Evolutionary conservation across 2,113 vertebrate genomes (phyloP), one percentile per base, ranked within the genome.

Genomic region (Embiotoca jacksoni): DNA sequence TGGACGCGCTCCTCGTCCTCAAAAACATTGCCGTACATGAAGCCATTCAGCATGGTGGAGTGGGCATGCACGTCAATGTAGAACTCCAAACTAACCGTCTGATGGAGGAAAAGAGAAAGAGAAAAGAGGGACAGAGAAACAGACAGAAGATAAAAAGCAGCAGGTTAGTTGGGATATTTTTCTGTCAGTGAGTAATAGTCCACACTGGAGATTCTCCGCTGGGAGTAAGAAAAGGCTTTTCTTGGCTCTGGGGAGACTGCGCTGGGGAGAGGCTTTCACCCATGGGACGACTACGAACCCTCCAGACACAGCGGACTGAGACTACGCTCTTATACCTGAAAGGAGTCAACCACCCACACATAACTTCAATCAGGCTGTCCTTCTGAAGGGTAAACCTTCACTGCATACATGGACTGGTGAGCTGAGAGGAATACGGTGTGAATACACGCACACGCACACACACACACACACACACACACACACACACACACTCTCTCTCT

Each of bases 1-100:
- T 98, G 97, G 92, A 97, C 98, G 6, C 96, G 95, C 82, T 97
- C 97, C 83, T 99, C 97, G 0, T 99, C 96, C 90, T 99, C 97
- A 64, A 99, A 99, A 92, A 98, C 96, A 66, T 99, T 99, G 74
- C 98, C 98, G 11, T 99, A 99, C 98, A 99, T 99, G 95, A 99
- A 99, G 89, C 98, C 97, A 73, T 99, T 99, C 95, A 97, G 97
- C 98, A 99, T 98, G 92, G 98, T 99, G 92, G 98, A 99, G 95
- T 99, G 98, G 81, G 97, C 97, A 44, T 99, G 98, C 55, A 99
- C 97, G 83, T 99, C 98, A 30, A 99, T 99, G 93, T 99, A 99
- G 93, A 99, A 99, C 93, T 99, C 97, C 95, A 99, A 89, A 91
- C 95, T 97, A 79, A 96, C 96, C 90, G 95, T 98, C 98, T 99